Percentiles rank a stretch among this genome's conserved stretches.
These are phyloP conservation scores for Keiferia lycopersicella DNA, from an alignment of 2,888 invertebrate genomes.

Conservation along the genomic window DNA sequence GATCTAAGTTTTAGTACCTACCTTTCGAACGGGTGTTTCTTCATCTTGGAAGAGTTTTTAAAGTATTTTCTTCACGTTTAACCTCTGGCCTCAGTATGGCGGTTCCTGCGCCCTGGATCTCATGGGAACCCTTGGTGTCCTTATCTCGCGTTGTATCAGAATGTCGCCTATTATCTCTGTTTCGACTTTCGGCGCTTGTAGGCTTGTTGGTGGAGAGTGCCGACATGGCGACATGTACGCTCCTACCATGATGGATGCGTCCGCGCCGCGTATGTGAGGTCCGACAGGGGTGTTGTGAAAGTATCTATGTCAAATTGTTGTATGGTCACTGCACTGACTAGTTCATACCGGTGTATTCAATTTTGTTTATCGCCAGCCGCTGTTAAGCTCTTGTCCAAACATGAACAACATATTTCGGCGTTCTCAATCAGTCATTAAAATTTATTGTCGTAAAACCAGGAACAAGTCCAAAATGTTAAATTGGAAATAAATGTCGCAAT, in stretches of 20 bases:
- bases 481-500: slow-evolving; percentile 52
- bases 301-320: slow-evolving; percentile 30
- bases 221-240: slow-evolving; percentile 64
- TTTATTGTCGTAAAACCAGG: slow-evolving; percentile 3
- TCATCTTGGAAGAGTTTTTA: slow-evolving; percentile 38
- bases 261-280: slow-evolving; percentile 44
- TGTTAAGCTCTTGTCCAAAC: slow-evolving; percentile 10
- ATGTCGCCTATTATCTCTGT: slow-evolving; percentile 78
- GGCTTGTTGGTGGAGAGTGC: slow-evolving; percentile 38
- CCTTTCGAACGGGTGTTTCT: background rate
- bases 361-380: slow-evolving; percentile 5
- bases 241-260: slow-evolving; percentile 77
- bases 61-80: slow-evolving; percentile 62
- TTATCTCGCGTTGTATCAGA: slow-evolving; percentile 78
- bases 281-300: slow-evolving; percentile 36
- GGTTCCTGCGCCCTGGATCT: slow-evolving; percentile 57
- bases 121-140: slow-evolving; percentile 71
- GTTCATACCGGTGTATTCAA: background rate
- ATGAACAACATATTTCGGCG: background rate
- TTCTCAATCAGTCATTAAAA: slow-evolving; percentile 23
- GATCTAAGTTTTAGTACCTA: background rate
- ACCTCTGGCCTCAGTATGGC: slow-evolving; percentile 61
- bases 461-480: slow-evolving; percentile 29
- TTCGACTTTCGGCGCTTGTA: slow-evolving; percentile 75
- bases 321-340: slow-evolving; percentile 21